These are phyloP conservation scores for Drosophila lacteicornis DNA, from an alignment of 1,140 invertebrate genomes.

Conservation along the genomic window DNA sequence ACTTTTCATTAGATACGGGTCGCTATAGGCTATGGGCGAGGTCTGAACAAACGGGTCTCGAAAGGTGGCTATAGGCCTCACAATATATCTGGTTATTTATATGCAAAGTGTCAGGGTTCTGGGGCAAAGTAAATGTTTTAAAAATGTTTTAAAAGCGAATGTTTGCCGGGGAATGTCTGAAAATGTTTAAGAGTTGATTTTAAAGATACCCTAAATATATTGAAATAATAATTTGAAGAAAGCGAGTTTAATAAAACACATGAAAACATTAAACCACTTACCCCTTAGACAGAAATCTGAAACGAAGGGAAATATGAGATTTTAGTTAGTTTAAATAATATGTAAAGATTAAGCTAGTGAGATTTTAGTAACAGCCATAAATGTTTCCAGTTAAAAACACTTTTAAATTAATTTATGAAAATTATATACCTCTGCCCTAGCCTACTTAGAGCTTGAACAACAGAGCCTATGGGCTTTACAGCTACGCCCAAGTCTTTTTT, in stretches of 20 bases:
- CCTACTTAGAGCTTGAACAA: slow-evolving; percentile 3
- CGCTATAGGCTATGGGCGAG: slow-evolving; percentile 1
- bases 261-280: background rate
- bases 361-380: background rate
- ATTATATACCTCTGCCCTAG: background rate
- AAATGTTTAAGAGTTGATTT: background rate
- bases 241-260: background rate
- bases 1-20: slow-evolving; percentile 66
- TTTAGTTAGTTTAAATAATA: background rate
- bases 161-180: background rate
- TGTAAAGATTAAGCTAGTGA: background rate
- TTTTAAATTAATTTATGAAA: slow-evolving; percentile 22
- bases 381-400: slow-evolving; percentile 9
- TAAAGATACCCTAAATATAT: background rate
- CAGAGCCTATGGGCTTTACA: slow-evolving; percentile 5
- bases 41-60: slow-evolving; percentile 15
- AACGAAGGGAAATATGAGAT: background rate
- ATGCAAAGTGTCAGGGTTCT: slow-evolving; percentile 32
- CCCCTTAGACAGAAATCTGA: background rate
- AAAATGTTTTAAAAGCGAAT: slow-evolving; percentile 1
- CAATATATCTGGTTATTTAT: slow-evolving; percentile 51
- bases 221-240: background rate
- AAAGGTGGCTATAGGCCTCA: slow-evolving; percentile 17
- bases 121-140: slow-evolving; percentile 28
- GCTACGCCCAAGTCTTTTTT: slow-evolving; percentile 6